Percentiles rank a stretch among this genome's conserved stretches.
Conservation (phyloP, 2,113 vertebrate genomes). For the Bufo gargarizans region DNA sequence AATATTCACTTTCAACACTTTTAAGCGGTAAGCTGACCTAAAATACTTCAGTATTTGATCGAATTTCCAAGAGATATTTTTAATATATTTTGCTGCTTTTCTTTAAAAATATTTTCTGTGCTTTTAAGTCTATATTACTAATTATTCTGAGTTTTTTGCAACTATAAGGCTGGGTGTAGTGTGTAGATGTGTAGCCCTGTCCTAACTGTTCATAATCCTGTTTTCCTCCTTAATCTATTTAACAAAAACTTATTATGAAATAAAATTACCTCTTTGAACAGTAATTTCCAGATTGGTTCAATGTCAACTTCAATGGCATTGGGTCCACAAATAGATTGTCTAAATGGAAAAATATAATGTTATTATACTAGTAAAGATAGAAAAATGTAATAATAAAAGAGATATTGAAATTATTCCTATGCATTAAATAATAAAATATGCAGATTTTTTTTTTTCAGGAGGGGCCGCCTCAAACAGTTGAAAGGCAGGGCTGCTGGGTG, state of each 20-base stretch:
- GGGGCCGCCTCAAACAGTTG: no score
- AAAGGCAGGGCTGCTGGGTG: no score
- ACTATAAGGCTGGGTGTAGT: no score
- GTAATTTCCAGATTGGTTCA: conserved; percentile 58
- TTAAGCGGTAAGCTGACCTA: no score
- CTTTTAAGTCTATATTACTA: neutral
- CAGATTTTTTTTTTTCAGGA: no score
- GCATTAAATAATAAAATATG: no score
- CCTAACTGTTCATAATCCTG: neutral
- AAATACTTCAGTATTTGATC: no score
- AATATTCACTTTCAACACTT: no score
- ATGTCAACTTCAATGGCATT: conserved; percentile 57
- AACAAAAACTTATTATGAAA: neutral
- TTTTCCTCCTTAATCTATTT: neutral
- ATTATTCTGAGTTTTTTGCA: neutral
- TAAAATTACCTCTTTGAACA: conserved; percentile 60
- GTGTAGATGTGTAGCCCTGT: no score
- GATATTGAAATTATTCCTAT: neutral
- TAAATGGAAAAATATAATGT: neutral
- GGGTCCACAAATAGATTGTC: conserved; percentile 53
- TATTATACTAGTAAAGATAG: neutral
- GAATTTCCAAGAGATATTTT: no score
- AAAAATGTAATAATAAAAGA: neutral
- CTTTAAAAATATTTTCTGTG: neutral
- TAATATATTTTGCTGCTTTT: neutral